A percentile compares a stretch with the other conserved stretches of the same genome.
Evolutionary conservation across 2,888 invertebrate genomes (phyloP).

Genomic region (Agelastica alni): DNA sequence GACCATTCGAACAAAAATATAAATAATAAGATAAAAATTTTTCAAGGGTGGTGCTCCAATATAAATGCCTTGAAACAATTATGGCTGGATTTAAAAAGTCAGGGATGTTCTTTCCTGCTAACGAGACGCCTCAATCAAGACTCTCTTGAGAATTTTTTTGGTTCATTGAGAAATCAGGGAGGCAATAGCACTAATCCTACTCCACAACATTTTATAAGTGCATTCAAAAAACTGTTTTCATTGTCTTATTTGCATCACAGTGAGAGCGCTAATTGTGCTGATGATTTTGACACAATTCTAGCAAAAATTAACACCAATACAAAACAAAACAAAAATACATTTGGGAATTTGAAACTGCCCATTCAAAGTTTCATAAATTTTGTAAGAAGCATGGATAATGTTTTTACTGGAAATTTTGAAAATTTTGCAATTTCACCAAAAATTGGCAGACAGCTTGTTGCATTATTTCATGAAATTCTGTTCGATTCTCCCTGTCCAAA

Average conservation of each 20-base stretch:
- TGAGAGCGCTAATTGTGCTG: conserved; percentile 16
- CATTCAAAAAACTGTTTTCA: conserved; percentile 15
- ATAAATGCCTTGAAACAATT: conserved; percentile 14
- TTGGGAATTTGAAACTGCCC: no score
- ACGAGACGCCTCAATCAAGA: conserved; percentile 19
- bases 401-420: no score
- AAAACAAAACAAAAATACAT: no score
- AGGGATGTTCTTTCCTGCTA: conserved; percentile 11
- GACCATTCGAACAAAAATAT: no score
- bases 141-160: conserved; percentile 33
- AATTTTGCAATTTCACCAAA: no score
- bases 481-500: no score
- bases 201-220: conserved; percentile 10
- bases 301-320: neutral
- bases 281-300: conserved; percentile 8
- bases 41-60: conserved; percentile 12
- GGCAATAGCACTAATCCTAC: conserved; percentile 18
- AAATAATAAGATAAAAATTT: conserved; percentile 4
- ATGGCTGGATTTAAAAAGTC: conserved; percentile 7
- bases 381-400: no score
- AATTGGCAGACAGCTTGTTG: no score
- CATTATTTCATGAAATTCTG: no score
- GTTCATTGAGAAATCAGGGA: conserved; percentile 12
- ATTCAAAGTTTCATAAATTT: no score
- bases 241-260: no score